Evolutionary conservation across 2,113 vertebrate species (phyloP).

Genomic region (Hemibagrus wyckioides): DNA sequence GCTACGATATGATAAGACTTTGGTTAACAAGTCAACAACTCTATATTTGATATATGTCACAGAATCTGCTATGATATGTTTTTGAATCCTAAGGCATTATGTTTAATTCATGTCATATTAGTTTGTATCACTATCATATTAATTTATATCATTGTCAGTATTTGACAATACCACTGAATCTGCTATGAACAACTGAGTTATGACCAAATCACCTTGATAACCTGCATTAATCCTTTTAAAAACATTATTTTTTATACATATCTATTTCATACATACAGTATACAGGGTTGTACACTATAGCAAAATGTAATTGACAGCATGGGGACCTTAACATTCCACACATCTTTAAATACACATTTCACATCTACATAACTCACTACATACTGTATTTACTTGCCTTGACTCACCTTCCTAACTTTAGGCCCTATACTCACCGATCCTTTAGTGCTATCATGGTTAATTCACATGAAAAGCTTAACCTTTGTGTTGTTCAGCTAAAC

Average conservation of each 20-base stretch:
- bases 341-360: too few relatives aligned
- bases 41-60: neutral
- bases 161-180: neutral
- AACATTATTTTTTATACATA: neutral
- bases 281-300: neutral
- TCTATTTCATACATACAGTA: neutral
- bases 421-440: neutral
- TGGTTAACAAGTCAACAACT: too few relatives aligned
- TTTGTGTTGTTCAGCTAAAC: neutral
- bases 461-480: neutral
- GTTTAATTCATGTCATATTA: neutral
- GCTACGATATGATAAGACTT: too few relatives aligned
- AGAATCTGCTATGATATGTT: neutral
- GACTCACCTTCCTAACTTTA: neutral
- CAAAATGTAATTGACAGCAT: neutral
- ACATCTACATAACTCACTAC: too few relatives aligned
- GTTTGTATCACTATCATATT: too few relatives aligned
- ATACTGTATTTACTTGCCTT: neutral
- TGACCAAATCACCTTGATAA: neutral
- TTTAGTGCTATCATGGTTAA: neutral
- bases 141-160: too few relatives aligned
- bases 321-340: too few relatives aligned
- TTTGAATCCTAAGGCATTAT: too few relatives aligned
- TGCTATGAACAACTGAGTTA: neutral
- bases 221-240: neutral